These are phyloP conservation scores for Prinia subflava DNA, from an alignment of 2,113 vertebrate genomes.

Conservation along the genomic window DNA sequence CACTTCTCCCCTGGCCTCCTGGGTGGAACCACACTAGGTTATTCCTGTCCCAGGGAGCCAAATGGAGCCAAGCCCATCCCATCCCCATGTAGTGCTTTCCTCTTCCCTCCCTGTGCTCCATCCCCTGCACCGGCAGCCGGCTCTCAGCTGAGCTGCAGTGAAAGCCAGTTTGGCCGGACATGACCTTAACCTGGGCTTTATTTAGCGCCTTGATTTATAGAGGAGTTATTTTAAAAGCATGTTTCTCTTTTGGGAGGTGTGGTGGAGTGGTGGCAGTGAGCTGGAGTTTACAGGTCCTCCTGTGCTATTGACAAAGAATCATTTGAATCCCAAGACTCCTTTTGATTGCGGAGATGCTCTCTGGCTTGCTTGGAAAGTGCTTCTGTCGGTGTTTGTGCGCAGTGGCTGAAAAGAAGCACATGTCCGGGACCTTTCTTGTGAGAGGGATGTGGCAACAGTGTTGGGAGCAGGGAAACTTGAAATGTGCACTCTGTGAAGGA, in stretches of 20 bases:
- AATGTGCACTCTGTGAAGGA: background rate
- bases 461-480: background rate
- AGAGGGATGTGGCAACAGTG: background rate
- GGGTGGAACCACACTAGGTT: background rate
- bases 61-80: background rate
- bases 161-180: background rate
- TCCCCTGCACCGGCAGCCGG: background rate
- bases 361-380: background rate
- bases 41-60: background rate
- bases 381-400: background rate
- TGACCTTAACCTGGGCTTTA: constrained; percentile 66
- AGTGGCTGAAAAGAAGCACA: background rate
- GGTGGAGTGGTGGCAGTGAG: background rate
- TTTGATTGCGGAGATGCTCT: background rate
- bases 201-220: constrained; percentile 48
- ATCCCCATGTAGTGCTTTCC: background rate
- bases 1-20: background rate
- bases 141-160: constrained; percentile 12
- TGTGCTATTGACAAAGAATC: background rate
- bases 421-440: background rate
- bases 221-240: constrained; percentile 47
- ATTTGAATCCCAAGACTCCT: background rate
- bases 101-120: background rate
- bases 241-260: constrained; percentile 40
- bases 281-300: background rate